These are phyloP conservation scores for Lipophrys pholis DNA, from an alignment of 2,113 vertebrate genomes.

Conservation along the genomic window DNA sequence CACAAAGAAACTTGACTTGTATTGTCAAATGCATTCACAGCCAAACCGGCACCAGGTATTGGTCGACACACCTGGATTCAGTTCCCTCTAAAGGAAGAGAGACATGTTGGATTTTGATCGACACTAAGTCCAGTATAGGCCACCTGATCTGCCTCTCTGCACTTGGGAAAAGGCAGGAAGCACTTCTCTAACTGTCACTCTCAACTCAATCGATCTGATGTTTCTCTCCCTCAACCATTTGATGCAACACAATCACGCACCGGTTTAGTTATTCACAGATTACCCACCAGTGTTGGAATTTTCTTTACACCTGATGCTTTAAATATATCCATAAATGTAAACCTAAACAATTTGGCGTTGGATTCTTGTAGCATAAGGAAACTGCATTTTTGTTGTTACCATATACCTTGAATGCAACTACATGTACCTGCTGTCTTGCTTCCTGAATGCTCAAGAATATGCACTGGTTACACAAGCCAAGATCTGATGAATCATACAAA, in stretches of 20 bases:
- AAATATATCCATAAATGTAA: constrained; percentile 1
- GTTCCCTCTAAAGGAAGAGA: constrained; percentile 38
- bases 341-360: background rate
- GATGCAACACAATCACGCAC: constrained; percentile 1
- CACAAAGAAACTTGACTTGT: background rate
- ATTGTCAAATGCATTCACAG: constrained; percentile 11
- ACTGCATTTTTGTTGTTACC: constrained; percentile 21
- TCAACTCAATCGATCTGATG: constrained; percentile 57
- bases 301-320: constrained; percentile 5
- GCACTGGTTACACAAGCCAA: constrained; percentile 20
- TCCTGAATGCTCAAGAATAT: constrained; percentile 52
- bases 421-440: constrained; percentile 46
- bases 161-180: constrained; percentile 54
- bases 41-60: constrained; percentile 10
- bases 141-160: constrained; percentile 51
- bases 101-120: constrained; percentile 41
- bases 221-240: constrained; percentile 8
- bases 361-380: background rate
- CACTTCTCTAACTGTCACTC: constrained; percentile 53
- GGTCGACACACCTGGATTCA: constrained; percentile 26
- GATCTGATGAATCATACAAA: constrained; percentile 39
- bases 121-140: constrained; percentile 50
- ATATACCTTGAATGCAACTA: constrained; percentile 22
- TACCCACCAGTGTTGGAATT: background rate
- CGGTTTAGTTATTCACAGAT: background rate